Evolutionary conservation across 2,797 vertebrate genomes (phyloP).

Genomic region (Threskiornis aethiopicus): DNA sequence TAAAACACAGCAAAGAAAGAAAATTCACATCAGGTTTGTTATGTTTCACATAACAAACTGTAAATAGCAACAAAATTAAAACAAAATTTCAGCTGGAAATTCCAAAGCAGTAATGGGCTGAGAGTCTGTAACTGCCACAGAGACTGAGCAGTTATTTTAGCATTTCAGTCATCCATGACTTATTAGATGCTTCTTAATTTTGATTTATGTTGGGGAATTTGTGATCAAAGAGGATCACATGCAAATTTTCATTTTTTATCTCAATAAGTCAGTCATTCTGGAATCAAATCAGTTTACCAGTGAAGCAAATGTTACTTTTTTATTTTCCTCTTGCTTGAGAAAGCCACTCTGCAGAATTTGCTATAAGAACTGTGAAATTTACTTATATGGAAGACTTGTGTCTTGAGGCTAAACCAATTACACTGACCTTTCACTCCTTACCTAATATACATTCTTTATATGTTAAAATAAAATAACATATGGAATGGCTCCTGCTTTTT

Average conservation of each 20-base stretch:
- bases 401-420: background rate
- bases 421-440: background rate
- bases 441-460: background rate
- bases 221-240: conserved; percentile 12
- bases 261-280: conserved; percentile 1
- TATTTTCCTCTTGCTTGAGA: background rate
- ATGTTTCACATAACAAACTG: background rate
- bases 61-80: background rate
- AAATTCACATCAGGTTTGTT: background rate
- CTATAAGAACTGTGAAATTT: background rate
- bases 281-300: background rate
- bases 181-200: conserved; percentile 41
- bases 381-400: background rate
- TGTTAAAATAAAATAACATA: background rate
- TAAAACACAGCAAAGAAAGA: background rate
- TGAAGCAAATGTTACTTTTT: background rate
- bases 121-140: background rate
- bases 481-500: background rate
- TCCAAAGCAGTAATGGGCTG: background rate
- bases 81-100: background rate
- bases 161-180: conserved; percentile 24
- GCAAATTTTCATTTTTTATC: background rate
- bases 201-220: conserved; percentile 40
- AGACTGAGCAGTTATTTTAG: background rate
- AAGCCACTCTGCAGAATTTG: conserved; percentile 4